Base-by-base conservation (phyloP, 2,888 invertebrate species). In the Branchellion lobata region DNA sequence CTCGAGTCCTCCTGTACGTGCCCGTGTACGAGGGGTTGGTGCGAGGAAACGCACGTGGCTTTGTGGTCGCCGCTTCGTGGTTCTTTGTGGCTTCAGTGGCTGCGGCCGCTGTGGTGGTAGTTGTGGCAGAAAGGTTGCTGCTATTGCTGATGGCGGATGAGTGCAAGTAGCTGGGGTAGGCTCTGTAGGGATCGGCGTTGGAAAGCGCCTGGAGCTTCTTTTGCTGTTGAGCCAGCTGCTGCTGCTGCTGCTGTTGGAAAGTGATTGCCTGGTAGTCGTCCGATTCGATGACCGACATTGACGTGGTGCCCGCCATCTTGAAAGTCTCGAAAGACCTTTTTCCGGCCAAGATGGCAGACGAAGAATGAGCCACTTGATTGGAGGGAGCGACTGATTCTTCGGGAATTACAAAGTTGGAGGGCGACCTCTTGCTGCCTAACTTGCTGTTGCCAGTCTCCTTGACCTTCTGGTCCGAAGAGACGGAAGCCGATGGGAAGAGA, bases 21-120 rank as follows among this genome's bases (percentile, higher is more conserved):
- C 86, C 86, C 11, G 86, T 85, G 81, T 86, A 87, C 21, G 86
- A 85, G 21, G 87, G 87, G 82, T 87, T 87, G 3, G 87, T 87
- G 68, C 87, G 83, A 27, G 87, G 87, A 82, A 87, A 86, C 24
- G 85, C 83, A 27, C 86, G 83, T n/a, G 84, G 84, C 81, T 86
- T 86, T 79, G 85, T 77, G 33, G 29, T 24, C n/a, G 33, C 65
- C 1, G 47, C 65, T 8, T 57, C 14, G 34, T 21, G 29, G n/a
- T 65, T 53, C 34, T 53, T 77, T 18, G 53, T 53, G 31, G 31
- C 33, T 27, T 29, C 40, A n/a, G n/a, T n/a, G n/a, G 31, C 33
- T 14, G 47, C 53, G n/a, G 77, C 65, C 24, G 34, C 33, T 3
- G 34, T 57, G 21, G 77, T 24, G 1, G 57, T n/a, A 34, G 61